Evolutionary conservation across 2,797 vertebrate genomes (phyloP), one percentile per base, ranked within the genome.

Genomic region (Huso huso): DNA sequence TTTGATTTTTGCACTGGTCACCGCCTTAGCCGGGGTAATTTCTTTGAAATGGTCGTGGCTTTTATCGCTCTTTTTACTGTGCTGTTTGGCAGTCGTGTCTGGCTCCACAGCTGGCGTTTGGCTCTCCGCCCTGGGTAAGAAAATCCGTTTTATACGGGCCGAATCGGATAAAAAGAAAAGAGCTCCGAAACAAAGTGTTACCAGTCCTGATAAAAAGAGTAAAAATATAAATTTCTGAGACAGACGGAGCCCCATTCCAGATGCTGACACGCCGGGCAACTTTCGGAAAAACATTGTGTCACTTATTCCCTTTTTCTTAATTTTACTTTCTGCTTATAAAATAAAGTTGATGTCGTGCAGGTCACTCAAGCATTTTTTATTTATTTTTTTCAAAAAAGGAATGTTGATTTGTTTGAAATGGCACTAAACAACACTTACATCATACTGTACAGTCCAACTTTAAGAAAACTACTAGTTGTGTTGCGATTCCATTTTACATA

Each of bases 211-310:
- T 66, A 97, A 89, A 66, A 97, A 96, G 15, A 98, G 93, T 63
- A 98, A 83, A 80, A 97, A 95, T 2, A 94, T 88, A 83, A 98
- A 97, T 78, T 95, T 96, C 85, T 96, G 95, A 76, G 95, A 94
- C 77, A 95, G 85, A 64, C 95, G 93, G 78, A 96, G 92, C 81
- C 95, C 95, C 93, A 95, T 94, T 75, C 90, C 89, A 84, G 87
- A 90, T 81, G 90, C 92, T 71, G 90, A 91, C 81, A 95, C 92
- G 69, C 91, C 93, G 79, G 94, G 93, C 81, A 92, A 88, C 88
- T 96, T 97, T 81, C 90, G 83, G 81, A 91, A 85, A 81, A 90
- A 84, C 90, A 91, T 91, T 75, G 52, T n/a, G 52, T 37, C 2
- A 2, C 23, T 37, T 37, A 37, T 37, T 37, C 23, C 15, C 15